Percentiles rank a stretch among this genome's conserved stretches.
These are phyloP conservation scores for Meriones psammophilus DNA, from an alignment of 2,797 vertebrate genomes.

Conservation along the genomic window DNA sequence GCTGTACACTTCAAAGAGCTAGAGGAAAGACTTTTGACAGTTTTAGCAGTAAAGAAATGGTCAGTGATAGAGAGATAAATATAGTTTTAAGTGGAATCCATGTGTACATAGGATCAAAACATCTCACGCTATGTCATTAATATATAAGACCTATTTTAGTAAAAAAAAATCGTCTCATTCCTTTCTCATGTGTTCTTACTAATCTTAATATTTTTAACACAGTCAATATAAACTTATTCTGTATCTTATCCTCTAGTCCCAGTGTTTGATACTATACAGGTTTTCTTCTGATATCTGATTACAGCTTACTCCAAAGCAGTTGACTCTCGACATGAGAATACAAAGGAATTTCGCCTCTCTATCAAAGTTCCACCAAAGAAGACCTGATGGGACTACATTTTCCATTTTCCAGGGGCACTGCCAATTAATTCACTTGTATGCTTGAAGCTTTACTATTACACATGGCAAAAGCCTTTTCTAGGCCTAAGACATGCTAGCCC, in stretches of 20 bases:
- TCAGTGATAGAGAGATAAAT: background rate
- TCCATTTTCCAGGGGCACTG: background rate
- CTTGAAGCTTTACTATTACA: background rate
- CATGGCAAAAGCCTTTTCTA: background rate
- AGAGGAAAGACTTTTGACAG: background rate
- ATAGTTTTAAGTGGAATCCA: background rate
- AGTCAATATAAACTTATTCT: background rate
- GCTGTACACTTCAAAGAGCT: background rate
- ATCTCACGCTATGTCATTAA: background rate
- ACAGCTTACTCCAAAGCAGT: background rate
- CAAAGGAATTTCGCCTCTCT: background rate
- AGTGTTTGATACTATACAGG: background rate
- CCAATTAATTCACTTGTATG: conserved; percentile 32
- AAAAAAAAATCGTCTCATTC: background rate
- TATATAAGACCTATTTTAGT: background rate
- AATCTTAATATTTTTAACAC: background rate
- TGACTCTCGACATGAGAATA: conserved; percentile 9
- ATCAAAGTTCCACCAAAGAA: background rate
- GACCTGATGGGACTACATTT: background rate
- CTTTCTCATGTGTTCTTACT: background rate
- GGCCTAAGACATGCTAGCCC: too few species aligned
- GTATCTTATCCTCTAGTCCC: background rate
- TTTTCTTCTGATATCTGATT: background rate
- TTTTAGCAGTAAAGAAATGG: background rate
- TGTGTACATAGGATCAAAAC: background rate